Evolutionary conservation across 2,888 invertebrate genomes (phyloP).

Genomic region (Mimachlamys varia): DNA sequence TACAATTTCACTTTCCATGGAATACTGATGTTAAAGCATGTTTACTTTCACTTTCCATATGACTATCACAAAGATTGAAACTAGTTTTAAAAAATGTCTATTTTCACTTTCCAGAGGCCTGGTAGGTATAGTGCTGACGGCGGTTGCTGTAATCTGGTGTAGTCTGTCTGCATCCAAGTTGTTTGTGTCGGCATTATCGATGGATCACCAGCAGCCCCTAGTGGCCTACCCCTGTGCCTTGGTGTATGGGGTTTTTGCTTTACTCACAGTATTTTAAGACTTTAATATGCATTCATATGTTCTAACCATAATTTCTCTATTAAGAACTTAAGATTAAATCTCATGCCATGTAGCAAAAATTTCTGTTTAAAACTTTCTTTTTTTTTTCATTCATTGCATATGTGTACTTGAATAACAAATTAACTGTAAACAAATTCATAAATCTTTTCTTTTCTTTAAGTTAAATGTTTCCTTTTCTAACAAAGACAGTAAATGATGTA

Average conservation of each 20-base stretch:
- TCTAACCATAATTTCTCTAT: neutral
- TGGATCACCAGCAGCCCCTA: constrained; percentile 90
- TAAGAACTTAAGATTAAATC: neutral
- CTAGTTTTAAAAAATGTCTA: neutral
- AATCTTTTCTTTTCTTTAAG: too few relatives aligned
- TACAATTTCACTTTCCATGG: too few relatives aligned
- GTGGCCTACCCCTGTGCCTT: constrained; percentile 95
- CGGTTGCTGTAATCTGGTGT: constrained; percentile 88
- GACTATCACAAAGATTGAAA: too few relatives aligned
- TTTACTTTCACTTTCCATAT: neutral
- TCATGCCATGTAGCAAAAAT: too few relatives aligned
- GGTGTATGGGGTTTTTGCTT: constrained; percentile 95
- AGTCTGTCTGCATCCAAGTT: constrained; percentile 95
- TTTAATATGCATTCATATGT: neutral
- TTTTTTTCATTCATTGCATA: neutral
- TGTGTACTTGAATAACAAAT: too few relatives aligned
- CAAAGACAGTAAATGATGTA: too few relatives aligned
- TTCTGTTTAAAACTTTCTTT: neutral
- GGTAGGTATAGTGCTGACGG: constrained; percentile 77
- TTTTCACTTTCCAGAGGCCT: constrained; percentile 68
- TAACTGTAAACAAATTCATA: too few relatives aligned
- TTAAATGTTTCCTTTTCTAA: too few relatives aligned
- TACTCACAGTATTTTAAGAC: constrained; percentile 93
- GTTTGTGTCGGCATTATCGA: constrained; percentile 94
- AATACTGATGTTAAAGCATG: neutral